Evolutionary conservation across 2,113 vertebrate species (phyloP), one percentile per base, ranked within the genome.

Genomic region (Aegotheles bennettii): DNA sequence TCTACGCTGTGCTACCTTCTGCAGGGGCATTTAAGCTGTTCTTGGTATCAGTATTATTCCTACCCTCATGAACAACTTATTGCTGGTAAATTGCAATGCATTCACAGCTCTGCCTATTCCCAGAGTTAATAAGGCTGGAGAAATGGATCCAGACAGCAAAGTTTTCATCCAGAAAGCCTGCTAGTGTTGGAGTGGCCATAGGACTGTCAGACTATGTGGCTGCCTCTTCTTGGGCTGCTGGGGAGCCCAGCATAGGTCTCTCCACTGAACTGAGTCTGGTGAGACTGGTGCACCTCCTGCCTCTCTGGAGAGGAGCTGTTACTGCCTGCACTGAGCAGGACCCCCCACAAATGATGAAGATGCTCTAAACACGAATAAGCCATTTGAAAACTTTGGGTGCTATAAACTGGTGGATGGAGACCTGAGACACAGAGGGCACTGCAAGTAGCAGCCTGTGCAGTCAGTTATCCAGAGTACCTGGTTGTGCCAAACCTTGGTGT

Each of bases 371-470:
- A 3, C 7, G 12, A 45, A 56, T 19, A 13, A 53, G 12, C 8
- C 6, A 3, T 48, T 57, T 38, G 36, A 67, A 67, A 73, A 20
- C 36, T 33, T 45, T 51, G 35, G 13, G 26, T 75, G 8, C 59
- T 85, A 3, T 8, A 23, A 20, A 8, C 36, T 15, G 47, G 50
- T 74, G 79, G 12, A 8, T 25, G 36, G 50, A 67, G n/a, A 36
- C 8, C 19, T 40, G 63, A 51, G 71, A 5, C 11, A 2, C 2
- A 1, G 65, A 60, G 48, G n/a, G 33, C 7, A 6, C 59, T 28
- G 51, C 21, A 14, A 0, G 0, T 1, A 31, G 64, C 25, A 50
- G 53, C 60, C 50, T 14, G 36, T 5, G 15, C 4, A 45, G n/a
- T 33, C 15, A 10, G 29, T 25, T 79, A 8, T 17, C 16, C 57